Evolutionary conservation across 1,140 invertebrate species (phyloP).

Genomic region (Fopius arisanus): DNA sequence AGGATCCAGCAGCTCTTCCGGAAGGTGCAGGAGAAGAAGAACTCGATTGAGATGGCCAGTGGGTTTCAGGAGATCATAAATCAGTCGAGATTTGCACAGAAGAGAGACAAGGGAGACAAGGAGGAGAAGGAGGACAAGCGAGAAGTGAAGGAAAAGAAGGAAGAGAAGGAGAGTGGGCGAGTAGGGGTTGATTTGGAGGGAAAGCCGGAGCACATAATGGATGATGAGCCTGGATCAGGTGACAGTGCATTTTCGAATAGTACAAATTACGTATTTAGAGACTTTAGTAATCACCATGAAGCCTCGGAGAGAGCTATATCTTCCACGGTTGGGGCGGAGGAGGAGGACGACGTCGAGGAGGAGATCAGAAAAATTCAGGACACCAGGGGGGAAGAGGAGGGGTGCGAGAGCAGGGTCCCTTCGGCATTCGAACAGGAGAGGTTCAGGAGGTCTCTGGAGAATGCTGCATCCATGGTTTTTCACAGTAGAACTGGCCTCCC

Average conservation of each 20-base stretch:
- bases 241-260: slow-evolving; percentile 44
- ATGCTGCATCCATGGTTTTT: slow-evolving; percentile 85
- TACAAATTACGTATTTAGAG: slow-evolving; percentile 47
- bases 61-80: neutral
- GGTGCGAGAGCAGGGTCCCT: slow-evolving; percentile 66
- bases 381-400: slow-evolving; percentile 42
- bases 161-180: slow-evolving; percentile 28
- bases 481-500: slow-evolving; percentile 83
- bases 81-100: neutral
- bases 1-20: slow-evolving; percentile 55
- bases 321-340: neutral
- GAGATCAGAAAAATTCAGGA: slow-evolving; percentile 3
- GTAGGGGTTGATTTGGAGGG: slow-evolving; percentile 29
- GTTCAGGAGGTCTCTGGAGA: slow-evolving; percentile 79
- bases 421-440: slow-evolving; percentile 75
- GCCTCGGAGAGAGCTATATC: neutral
- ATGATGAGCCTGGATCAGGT: slow-evolving; percentile 31
- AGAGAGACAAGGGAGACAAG: slow-evolving; percentile 5
- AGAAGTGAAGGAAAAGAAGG: neutral
- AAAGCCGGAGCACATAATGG: slow-evolving; percentile 9
- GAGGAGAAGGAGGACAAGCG: slow-evolving; percentile 28
- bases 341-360: neutral
- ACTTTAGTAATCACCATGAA: slow-evolving; percentile 13
- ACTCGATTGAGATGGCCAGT: neutral
- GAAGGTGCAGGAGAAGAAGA: slow-evolving; percentile 47